Evolutionary conservation across 2,797 vertebrate species (phyloP), one percentile per base, ranked within the genome.

Genomic region (Alauda arvensis): DNA sequence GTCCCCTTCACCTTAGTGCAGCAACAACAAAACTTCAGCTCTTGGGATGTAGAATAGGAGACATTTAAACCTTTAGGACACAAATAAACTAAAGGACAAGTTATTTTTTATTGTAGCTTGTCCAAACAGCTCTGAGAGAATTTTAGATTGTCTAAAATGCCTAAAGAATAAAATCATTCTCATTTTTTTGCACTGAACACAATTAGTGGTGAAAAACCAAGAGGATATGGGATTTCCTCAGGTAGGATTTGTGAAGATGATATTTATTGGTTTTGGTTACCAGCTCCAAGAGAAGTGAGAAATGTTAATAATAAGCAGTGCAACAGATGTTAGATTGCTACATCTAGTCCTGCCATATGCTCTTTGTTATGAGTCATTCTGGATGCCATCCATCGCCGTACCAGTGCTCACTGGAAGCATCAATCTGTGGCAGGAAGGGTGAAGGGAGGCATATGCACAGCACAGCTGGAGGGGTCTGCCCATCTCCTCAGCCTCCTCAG

Each of bases 341-440:
- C n/a, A 5, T 90, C 76, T 82, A 39, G 79, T 75, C 65, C 78
- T 91, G 89, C 96, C 75, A 42, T 93, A 77, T 90, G 87, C 94
- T 95, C 57, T 89, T 93, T 93, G 86, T 81, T 89, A 76, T 95
- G 93, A 96, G 91, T 95, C 91, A 90, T 88, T 72, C 93, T 95
- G 95, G 88, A 95, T 91, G 85, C 93, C 55, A 48, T 94, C 92
- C 91, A 72, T 91, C 81, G 87, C 10, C 0, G 40, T 88, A 94
- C 94, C 59, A 65, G 11, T 23, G 53, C 87, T 85, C 28, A 3
- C 63, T 91, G 89, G 90, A 94, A 93, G 91, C 88, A 90, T 89
- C 79, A 40, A 12, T 92, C 91, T 85, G 59, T 10, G 62, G 83
- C 81, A 83, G 81, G 89, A 87, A 88, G 91, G 70, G 49, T 33